A percentile compares a stretch with the other conserved stretches of the same genome.
These are phyloP conservation scores for Chaetura pelagica DNA, from an alignment of 2,113 vertebrate genomes.

Conservation along the genomic window DNA sequence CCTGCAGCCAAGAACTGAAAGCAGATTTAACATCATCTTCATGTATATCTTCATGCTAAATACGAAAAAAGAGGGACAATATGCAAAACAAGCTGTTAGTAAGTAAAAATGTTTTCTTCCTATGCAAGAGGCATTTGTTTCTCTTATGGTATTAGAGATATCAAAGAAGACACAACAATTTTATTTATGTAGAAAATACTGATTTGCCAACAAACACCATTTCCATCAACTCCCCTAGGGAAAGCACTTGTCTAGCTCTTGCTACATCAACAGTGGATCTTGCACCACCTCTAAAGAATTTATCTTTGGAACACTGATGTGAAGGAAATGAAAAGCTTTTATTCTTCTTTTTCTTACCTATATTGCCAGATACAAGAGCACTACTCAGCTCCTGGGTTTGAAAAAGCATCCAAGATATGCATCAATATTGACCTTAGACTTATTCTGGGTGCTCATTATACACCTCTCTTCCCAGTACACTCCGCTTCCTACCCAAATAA, in stretches of 20 bases:
- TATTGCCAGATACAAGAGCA: neutral
- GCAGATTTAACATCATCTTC: conserved; percentile 83
- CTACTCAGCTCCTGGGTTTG: neutral
- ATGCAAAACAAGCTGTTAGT: neutral
- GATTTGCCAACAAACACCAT: neutral
- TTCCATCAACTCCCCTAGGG: neutral
- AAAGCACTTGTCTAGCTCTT: neutral
- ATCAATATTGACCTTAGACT: neutral
- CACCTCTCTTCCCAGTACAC: neutral
- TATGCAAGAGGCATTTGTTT: neutral
- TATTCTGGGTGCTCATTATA: neutral
- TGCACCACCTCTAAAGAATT: neutral
- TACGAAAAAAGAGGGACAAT: neutral
- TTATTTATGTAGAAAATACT: neutral
- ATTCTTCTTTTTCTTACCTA: neutral
- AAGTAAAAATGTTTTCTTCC: neutral
- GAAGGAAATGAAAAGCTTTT: neutral
- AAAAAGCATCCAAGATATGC: neutral
- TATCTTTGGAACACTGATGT: neutral
- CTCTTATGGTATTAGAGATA: neutral
- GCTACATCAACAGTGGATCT: neutral
- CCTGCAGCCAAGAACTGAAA: conserved; percentile 87
- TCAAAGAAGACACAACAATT: neutral
- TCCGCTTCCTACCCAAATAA: neutral
- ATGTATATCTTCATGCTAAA: conserved; percentile 75